phyloP scores from a whole-genome alignment of 2,888 invertebrate species.

The Prosopocoilus inquinatus region DNA sequence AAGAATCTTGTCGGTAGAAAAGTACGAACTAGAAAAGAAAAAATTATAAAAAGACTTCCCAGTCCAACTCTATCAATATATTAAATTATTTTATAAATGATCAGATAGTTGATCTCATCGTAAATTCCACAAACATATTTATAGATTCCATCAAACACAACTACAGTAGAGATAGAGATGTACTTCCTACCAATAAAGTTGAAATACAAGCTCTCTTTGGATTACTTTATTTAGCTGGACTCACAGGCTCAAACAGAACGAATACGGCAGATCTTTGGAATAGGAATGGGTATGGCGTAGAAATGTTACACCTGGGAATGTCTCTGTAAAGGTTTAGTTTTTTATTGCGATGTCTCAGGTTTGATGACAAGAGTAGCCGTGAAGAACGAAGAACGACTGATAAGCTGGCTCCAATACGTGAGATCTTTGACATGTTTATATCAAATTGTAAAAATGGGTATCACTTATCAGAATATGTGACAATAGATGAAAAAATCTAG shows the following conservation, averaged over 20 bases:
- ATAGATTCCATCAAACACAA: no score
- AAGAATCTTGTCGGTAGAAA: no score
- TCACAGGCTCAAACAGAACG: background rate
- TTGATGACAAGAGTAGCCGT: background rate
- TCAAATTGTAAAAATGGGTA: slow-evolving; percentile 26
- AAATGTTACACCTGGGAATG: slow-evolving; percentile 6
- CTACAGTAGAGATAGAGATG: no score
- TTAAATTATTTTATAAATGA: slow-evolving; percentile 1
- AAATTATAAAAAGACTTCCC: no score
- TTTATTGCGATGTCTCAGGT: background rate
- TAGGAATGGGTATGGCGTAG: slow-evolving; percentile 2
- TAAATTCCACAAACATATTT: no score
- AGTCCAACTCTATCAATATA: no score
- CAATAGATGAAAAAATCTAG: no score
- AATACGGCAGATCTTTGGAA: background rate
- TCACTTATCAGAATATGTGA: slow-evolving; percentile 24
- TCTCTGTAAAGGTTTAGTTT: slow-evolving; percentile 6
- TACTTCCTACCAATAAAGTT: background rate
- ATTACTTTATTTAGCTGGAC: slow-evolving; percentile 2
- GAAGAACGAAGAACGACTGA: background rate
- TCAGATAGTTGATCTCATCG: background rate
- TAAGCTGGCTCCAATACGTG: slow-evolving; percentile 2
- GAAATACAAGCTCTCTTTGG: slow-evolving; percentile 3
- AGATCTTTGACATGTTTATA: slow-evolving; percentile 29
- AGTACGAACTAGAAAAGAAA: no score